Evolutionary conservation across 2,888 invertebrate species (phyloP), one percentile per base, ranked within the genome.

Genomic region (Agriopis marginaria): DNA sequence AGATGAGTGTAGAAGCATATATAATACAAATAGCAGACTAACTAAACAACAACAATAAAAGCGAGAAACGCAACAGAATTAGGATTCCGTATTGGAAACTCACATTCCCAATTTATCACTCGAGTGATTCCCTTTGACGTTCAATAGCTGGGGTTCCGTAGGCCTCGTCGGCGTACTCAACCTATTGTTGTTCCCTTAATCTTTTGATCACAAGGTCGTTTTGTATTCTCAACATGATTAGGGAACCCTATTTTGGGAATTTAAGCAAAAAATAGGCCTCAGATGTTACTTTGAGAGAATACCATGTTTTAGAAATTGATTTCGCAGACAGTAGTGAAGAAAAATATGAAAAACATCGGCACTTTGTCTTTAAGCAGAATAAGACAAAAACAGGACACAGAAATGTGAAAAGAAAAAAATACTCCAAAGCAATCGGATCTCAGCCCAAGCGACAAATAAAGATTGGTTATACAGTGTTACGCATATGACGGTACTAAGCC

Each of bases 181-280:
- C 42, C 63, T 45, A 68, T 68, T 68, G 68, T 68, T 63, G 63
- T 59, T 58, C 9, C 44, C 53, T 56, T 55, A 51, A 63, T 58
- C 59, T 59, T 68, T 56, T 66, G 51, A 62, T 66, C 70, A 70
- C 63, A 60, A 50, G 51, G 32, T 67, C 68, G 68, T 70, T 75
- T 73, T 62, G 66, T 71, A 73, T 70, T 71, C 69, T 63, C 45
- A 65, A 65, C 42, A 58, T 63, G 72, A 60, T 73, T 69, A 63
- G 66, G 59, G 64, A 60, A 40, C 49, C 42, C 40, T 50, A 11
- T 51, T 51, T 44, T 44, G 44, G 12, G 45, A 58, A 47, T 58
- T 58, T 12, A n/a, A 17, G 42, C 54, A 54, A 32, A 39, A 54
- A 54, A 9, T n/a, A 32, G 12, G 7, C n/a, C 12, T 3, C 32